A percentile compares a stretch with the other conserved stretches of the same genome.
These are phyloP conservation scores for Melopsittacus undulatus DNA, from an alignment of 2,797 vertebrate genomes.

Conservation along the genomic window DNA sequence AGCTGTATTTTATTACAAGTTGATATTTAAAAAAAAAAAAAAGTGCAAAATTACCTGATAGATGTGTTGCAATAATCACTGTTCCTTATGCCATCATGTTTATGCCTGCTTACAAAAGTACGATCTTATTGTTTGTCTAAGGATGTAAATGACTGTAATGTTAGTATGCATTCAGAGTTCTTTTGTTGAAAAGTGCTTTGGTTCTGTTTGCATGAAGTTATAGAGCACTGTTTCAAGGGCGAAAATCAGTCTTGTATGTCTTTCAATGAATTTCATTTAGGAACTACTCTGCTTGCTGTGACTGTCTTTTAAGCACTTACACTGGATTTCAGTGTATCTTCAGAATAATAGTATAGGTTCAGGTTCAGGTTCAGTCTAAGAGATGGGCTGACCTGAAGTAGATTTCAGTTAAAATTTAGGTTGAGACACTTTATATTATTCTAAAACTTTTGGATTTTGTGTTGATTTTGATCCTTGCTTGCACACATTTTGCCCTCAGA, in stretches of 20 bases:
- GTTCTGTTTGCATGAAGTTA: background rate
- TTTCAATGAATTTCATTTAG: background rate
- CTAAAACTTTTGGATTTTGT: background rate
- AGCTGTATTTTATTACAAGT: background rate
- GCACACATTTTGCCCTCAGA: background rate
- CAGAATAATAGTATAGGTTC: background rate
- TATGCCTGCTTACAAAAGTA: background rate
- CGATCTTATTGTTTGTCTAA: background rate
- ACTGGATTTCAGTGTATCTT: background rate
- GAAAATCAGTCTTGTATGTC: background rate
- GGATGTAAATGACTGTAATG: background rate
- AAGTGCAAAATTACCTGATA: background rate
- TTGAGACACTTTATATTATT: background rate
- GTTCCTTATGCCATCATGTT: background rate
- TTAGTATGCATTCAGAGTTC: background rate
- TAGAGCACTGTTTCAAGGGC: background rate
- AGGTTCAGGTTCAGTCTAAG: background rate
- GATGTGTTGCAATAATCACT: background rate
- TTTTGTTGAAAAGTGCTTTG: background rate
- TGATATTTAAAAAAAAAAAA: background rate
- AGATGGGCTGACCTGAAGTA: background rate
- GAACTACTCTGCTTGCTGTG: background rate
- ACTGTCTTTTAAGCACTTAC: background rate
- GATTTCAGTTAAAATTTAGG: background rate
- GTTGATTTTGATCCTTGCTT: background rate